phyloP scores from a whole-genome alignment of 2,888 invertebrate genomes.

The Oligia latruncula region DNA sequence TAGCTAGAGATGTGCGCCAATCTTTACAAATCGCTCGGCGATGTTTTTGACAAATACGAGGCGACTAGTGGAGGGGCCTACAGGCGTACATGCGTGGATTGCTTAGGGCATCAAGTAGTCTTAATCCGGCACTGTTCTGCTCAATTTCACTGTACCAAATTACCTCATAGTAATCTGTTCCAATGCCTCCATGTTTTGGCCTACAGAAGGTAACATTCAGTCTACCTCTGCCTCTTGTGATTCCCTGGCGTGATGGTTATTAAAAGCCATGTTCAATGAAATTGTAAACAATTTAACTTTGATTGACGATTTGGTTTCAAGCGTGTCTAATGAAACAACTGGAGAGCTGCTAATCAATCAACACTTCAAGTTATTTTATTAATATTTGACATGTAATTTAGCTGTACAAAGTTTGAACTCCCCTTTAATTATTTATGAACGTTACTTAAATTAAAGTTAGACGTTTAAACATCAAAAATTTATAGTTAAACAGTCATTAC shows the following conservation, averaged over 20 bases:
- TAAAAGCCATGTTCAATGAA: conserved; percentile 15
- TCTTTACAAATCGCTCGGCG: too few relatives aligned
- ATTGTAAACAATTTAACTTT: conserved; percentile 47
- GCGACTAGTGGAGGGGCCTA: too few relatives aligned
- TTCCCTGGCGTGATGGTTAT: not conserved
- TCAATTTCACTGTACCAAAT: not conserved
- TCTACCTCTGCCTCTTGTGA: not conserved
- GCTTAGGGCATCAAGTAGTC: too few relatives aligned
- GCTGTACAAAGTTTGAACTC: not conserved
- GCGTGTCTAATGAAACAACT: conserved; percentile 21
- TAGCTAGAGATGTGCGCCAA: too few relatives aligned
- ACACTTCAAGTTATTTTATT: conserved; percentile 8
- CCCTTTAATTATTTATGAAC: not conserved
- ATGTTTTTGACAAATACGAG: too few relatives aligned
- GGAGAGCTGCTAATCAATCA: conserved; percentile 15
- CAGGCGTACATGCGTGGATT: too few relatives aligned
- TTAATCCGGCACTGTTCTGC: too few relatives aligned
- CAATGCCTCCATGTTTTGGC: not conserved
- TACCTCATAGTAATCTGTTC: too few relatives aligned
- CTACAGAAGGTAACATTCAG: not conserved
- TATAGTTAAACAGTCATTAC: not conserved
- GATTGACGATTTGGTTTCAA: conserved; percentile 19
- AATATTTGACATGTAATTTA: conserved; percentile 17
- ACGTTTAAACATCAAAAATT: not conserved
- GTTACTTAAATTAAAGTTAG: not conserved